Evolutionary conservation across 2,888 invertebrate species (phyloP).

Genomic region (Chorisops tibialis): DNA sequence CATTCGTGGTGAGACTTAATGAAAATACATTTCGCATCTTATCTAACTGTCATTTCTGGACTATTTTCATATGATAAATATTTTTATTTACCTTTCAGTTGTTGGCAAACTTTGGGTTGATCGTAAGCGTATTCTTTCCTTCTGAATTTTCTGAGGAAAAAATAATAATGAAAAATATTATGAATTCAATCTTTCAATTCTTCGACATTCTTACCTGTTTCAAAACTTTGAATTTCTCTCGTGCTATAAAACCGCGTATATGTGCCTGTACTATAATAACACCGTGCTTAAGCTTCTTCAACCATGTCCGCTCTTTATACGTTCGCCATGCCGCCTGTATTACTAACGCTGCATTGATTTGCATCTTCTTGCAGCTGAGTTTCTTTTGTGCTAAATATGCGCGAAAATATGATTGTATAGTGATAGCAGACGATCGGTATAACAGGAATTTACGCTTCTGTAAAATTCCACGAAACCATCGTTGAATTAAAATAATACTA

Average conservation of each 20-base stretch:
- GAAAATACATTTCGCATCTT: too few species aligned
- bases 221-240: slow-evolving; percentile 56
- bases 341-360: slow-evolving; percentile 59
- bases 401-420: slow-evolving; percentile 72
- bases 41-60: too few species aligned
- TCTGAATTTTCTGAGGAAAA: slow-evolving; percentile 36
- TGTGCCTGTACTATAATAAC: slow-evolving; percentile 68
- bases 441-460: slow-evolving; percentile 75
- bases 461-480: slow-evolving; percentile 82
- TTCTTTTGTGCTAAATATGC: slow-evolving; percentile 62
- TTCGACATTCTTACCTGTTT: slow-evolving; percentile 44
- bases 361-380: slow-evolving; percentile 53
- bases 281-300: slow-evolving; percentile 59
- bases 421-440: slow-evolving; percentile 68
- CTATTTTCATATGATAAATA: too few species aligned
- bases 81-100: slow-evolving; percentile 35
- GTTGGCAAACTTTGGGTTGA: slow-evolving; percentile 53
- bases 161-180: slow-evolving; percentile 34
- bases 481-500: slow-evolving; percentile 85
- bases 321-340: slow-evolving; percentile 81
- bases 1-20: too few species aligned
- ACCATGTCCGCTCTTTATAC: slow-evolving; percentile 65
- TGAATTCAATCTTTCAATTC: slow-evolving; percentile 46
- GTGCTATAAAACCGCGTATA: slow-evolving; percentile 64
- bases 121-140: slow-evolving; percentile 38